These are phyloP conservation scores for Danio kyathit DNA, from an alignment of 2,797 vertebrate genomes.

Conservation along the genomic window DNA sequence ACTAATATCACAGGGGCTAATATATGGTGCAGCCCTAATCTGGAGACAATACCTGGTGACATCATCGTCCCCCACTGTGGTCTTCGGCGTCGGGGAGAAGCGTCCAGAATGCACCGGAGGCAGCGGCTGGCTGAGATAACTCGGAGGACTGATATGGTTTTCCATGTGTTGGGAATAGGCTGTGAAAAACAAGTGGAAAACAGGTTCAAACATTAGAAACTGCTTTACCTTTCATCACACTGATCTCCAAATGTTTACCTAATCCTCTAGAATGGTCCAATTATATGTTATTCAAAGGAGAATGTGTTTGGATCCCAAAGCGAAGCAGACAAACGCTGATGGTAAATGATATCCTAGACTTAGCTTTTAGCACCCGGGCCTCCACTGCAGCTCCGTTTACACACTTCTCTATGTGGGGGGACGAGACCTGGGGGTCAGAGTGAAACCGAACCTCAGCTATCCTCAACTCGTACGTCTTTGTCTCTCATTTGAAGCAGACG, in stretches of 20 bases:
- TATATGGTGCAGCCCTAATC: not conserved
- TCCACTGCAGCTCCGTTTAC: slow-evolving; percentile 36
- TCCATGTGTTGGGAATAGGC: slow-evolving; percentile 91
- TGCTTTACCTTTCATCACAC: not conserved
- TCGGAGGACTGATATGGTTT: slow-evolving; percentile 90
- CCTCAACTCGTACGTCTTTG: slow-evolving; percentile 11
- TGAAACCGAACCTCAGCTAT: slow-evolving; percentile 28
- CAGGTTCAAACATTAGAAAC: slow-evolving; percentile 1
- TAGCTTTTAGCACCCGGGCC: slow-evolving; percentile 19
- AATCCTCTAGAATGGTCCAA: not conserved
- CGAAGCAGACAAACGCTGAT: not conserved
- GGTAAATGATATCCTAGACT: slow-evolving; percentile 36
- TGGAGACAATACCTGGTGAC: slow-evolving; percentile 83
- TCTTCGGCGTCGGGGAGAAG: slow-evolving; percentile 91
- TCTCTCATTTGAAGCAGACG: slow-evolving; percentile 14
- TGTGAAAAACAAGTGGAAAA: slow-evolving; percentile 66
- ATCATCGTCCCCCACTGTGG: slow-evolving; percentile 88
- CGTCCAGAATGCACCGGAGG: slow-evolving; percentile 85
- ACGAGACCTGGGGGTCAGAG: slow-evolving; percentile 22
- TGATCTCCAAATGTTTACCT: not conserved
- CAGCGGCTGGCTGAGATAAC: slow-evolving; percentile 84
- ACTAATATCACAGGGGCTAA: too few species aligned
- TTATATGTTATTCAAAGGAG: not conserved
- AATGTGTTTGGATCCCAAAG: not conserved
- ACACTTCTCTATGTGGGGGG: slow-evolving; percentile 18